These are phyloP conservation scores for Aspiorhynchus laticeps DNA, from an alignment of 2,113 vertebrate genomes.

Conservation along the genomic window DNA sequence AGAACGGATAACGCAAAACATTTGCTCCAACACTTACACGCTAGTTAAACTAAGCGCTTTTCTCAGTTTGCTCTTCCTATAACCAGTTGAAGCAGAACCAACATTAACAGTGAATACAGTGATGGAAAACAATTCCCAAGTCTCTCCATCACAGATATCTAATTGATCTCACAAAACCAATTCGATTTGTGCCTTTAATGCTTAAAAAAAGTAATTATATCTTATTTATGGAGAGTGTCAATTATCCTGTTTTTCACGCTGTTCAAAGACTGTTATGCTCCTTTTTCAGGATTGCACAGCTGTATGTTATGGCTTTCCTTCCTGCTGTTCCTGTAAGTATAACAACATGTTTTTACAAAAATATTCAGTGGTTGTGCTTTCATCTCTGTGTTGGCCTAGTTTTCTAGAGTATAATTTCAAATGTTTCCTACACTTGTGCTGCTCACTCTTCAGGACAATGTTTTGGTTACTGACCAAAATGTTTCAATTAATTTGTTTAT, in stretches of 20 bases:
- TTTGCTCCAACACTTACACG: too few relatives aligned
- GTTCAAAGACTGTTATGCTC: background rate
- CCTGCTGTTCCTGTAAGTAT: constrained; percentile 94
- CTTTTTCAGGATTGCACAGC: constrained; percentile 83
- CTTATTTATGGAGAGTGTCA: background rate
- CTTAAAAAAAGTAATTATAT: background rate
- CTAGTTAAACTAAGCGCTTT: too few relatives aligned
- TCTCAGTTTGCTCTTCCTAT: too few relatives aligned
- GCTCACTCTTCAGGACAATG: background rate
- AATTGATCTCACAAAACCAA: background rate
- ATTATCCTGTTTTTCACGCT: background rate
- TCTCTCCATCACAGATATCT: too few relatives aligned
- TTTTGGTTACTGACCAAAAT: background rate
- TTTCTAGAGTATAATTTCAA: constrained; percentile 15
- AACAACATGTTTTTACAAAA: constrained; percentile 26
- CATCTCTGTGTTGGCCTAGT: constrained; percentile 21
- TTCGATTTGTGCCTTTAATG: background rate
- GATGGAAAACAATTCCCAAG: too few relatives aligned
- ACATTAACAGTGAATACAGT: too few relatives aligned
- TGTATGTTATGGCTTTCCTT: constrained; percentile 86
- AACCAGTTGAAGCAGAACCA: too few relatives aligned
- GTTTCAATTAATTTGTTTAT: background rate
- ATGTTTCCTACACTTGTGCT: background rate
- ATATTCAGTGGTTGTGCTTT: background rate
- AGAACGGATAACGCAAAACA: too few relatives aligned